These are phyloP conservation scores for Bombus superbus DNA, from an alignment of 1,140 invertebrate species.

Conservation along the genomic window DNA sequence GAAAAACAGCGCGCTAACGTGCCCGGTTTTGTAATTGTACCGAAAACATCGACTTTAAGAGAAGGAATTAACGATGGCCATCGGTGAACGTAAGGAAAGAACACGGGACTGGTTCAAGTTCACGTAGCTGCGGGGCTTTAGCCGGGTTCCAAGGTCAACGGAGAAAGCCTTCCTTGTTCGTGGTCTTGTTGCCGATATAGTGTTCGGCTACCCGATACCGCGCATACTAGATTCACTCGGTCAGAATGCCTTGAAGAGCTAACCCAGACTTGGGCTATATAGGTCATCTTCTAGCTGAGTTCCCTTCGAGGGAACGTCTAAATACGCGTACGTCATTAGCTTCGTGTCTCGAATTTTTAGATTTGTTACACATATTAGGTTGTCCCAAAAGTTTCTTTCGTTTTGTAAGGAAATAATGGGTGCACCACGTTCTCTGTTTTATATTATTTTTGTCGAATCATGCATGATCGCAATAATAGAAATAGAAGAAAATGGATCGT, in stretches of 20 bases:
- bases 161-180: constrained; percentile 75
- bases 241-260: constrained; percentile 32
- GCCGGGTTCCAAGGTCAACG: constrained; percentile 73
- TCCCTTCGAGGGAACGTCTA: background rate
- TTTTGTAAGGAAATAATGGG: too few species aligned
- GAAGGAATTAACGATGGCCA: constrained; percentile 3
- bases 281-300: background rate
- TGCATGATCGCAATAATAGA: too few species aligned
- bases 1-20: too few species aligned
- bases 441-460: too few species aligned
- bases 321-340: background rate
- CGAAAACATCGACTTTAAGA: background rate
- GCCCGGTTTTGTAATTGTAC: constrained; percentile 15
- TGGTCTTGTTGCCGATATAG: constrained; percentile 59
- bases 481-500: too few species aligned
- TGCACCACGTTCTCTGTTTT: too few species aligned
- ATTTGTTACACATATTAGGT: background rate
- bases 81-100: constrained; percentile 47
- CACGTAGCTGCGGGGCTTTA: constrained; percentile 73
- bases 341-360: background rate
- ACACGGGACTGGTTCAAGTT: constrained; percentile 80
- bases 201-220: constrained; percentile 46
- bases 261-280: constrained; percentile 4
- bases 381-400: too few species aligned
- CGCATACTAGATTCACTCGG: constrained; percentile 37